These are phyloP conservation scores for Chloropsis cyanopogon DNA, from an alignment of 2,113 vertebrate species.

Conservation along the genomic window DNA sequence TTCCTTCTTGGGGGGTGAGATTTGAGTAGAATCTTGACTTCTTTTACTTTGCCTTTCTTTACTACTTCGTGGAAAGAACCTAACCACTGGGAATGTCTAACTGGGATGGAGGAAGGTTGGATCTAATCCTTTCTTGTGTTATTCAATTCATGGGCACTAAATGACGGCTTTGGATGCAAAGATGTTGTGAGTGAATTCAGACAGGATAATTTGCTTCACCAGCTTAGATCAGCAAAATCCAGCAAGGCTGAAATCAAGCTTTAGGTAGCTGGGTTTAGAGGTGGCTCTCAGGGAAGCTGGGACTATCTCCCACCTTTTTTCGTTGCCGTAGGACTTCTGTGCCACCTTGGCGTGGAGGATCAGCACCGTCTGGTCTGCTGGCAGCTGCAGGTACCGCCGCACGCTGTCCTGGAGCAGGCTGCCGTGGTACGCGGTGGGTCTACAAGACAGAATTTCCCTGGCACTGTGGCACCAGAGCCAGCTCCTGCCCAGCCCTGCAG, in stretches of 20 bases:
- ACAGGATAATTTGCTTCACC: neutral
- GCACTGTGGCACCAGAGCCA: neutral
- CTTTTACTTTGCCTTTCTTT: neutral
- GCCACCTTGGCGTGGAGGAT: constrained; percentile 94
- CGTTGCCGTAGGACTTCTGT: constrained; percentile 94
- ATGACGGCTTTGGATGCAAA: neutral
- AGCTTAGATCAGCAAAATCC: neutral
- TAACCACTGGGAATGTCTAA: neutral
- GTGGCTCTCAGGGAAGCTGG: neutral
- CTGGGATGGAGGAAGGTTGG: neutral
- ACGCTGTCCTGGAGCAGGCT: constrained; percentile 66
- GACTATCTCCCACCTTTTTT: constrained; percentile 81
- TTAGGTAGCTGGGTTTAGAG: neutral
- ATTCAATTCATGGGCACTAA: neutral
- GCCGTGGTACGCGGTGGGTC: constrained; percentile 51
- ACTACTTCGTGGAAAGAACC: neutral
- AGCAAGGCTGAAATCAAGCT: neutral
- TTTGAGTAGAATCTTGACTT: neutral
- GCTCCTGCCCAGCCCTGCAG: neutral
- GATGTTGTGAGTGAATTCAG: neutral
- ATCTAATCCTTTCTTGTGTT: neutral
- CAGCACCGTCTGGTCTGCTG: constrained; percentile 79
- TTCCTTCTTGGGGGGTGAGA: neutral
- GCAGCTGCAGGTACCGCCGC: constrained; percentile 76
- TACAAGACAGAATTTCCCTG: neutral